A percentile compares a stretch with the other conserved stretches of the same genome.
These are phyloP conservation scores for Pseudochromis fuscus DNA, from an alignment of 2,797 vertebrate genomes.

Conservation along the genomic window DNA sequence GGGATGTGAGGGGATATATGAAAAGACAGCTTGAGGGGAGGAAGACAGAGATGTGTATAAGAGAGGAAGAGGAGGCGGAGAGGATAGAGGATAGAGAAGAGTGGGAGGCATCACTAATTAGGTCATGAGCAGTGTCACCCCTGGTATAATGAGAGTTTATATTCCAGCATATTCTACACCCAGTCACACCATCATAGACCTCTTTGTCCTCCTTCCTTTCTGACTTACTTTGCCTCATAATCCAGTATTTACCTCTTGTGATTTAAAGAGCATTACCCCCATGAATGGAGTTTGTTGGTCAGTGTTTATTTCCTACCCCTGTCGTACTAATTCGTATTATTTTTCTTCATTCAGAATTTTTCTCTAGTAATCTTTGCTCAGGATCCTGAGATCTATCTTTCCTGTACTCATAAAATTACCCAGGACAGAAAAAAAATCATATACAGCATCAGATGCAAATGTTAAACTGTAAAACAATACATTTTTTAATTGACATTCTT, in stretches of 20 bases:
- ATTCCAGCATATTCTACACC: conserved; percentile 26
- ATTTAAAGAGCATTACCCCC: neutral
- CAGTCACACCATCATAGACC: neutral
- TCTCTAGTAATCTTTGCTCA: neutral
- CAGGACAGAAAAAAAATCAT: too few relatives aligned
- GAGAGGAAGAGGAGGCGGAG: conserved; percentile 15
- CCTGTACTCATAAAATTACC: too few relatives aligned
- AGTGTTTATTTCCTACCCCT: neutral
- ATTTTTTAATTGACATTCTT: too few relatives aligned
- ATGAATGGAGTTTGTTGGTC: neutral
- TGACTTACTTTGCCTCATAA: neutral
- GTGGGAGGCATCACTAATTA: conserved; percentile 53
- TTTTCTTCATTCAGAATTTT: neutral
- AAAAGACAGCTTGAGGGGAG: conserved; percentile 41
- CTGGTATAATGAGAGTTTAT: conserved; percentile 47
- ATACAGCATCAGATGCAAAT: too few relatives aligned
- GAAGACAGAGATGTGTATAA: conserved; percentile 11
- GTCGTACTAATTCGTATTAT: too few relatives aligned
- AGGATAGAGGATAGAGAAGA: conserved; percentile 23
- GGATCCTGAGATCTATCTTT: neutral
- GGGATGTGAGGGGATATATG: conserved; percentile 35
- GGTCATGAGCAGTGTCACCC: conserved; percentile 50
- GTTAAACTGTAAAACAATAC: too few relatives aligned
- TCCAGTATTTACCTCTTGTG: neutral
- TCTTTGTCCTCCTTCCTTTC: conserved; percentile 8